Base-by-base conservation (phyloP, 2,113 vertebrate species). In the Myotis lucifugus region DNA sequence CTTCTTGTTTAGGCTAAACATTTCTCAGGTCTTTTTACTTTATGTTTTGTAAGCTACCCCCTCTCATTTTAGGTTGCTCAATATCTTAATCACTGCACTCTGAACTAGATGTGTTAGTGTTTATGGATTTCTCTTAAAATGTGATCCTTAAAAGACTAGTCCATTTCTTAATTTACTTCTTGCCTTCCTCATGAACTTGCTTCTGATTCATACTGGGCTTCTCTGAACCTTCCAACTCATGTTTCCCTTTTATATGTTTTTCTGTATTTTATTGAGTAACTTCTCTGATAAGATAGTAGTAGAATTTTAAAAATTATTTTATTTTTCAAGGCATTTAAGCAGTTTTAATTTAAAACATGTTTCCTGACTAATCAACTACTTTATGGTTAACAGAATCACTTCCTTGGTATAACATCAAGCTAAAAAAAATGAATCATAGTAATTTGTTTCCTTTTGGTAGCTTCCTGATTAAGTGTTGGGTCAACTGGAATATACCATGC, bases 321-420 rank as follows among this genome's bases (percentile, higher is more conserved):
- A 70, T 93, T 94, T 77, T 88, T 94, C 9, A 91, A 93, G 64
- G 17, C 13, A 11, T 93, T 78, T 74, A 93, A 78, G 34, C 21
- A 83, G 46, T 74, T 94, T 97, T 96, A 93, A 95, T 95, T 93
- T 82, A n/a, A 95, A 95, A 93, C 40, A 74, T 52, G 14, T 67
- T 94, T 88, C n/a, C 48, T 73, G 8, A 12, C n/a, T 90, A 77
- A 82, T 93, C 50, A 92, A 82, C n/a, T 72, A 78, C n/a, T 67
- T 92, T 87, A 37, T n/a, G 46, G 59, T 93, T 32, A 85, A 59
- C 42, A 81, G 59, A 89, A 32, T 4, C 14, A 21, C 32, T 95
- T 29, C 76, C 12, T 61, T 77, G 42, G 8, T 95, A 48, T 37
- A 85, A 84, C 8, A 72, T 40, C 59, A 88, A 82, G 54, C 27